Conservation (phyloP, 2,797 vertebrate species). For the Xenops minutus region DNA sequence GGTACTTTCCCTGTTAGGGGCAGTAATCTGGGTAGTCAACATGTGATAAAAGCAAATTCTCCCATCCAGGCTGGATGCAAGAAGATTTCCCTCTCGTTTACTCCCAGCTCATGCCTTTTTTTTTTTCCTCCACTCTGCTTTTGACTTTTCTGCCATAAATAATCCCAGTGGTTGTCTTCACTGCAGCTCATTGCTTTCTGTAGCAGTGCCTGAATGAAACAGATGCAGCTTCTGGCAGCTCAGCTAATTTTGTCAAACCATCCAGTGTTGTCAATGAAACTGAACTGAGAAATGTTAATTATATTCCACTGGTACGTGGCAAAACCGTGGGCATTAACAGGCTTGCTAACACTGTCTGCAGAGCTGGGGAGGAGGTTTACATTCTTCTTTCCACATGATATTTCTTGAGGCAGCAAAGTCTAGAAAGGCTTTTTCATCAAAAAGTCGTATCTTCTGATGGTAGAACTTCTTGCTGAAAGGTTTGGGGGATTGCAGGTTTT, state of each 20-base stretch:
- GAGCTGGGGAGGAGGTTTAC: neutral
- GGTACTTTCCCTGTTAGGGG: neutral
- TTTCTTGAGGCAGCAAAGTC: neutral
- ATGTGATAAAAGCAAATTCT: neutral
- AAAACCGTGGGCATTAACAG: neutral
- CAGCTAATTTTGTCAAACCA: constrained; percentile 30
- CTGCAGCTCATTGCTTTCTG: neutral
- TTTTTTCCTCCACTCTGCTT: neutral
- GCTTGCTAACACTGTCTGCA: neutral
- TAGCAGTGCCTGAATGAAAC: constrained; percentile 8
- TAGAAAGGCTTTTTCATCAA: neutral
- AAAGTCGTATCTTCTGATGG: neutral
- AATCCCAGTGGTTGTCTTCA: neutral
- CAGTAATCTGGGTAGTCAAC: neutral
- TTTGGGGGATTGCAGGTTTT: fast-evolving
- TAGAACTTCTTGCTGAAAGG: neutral
- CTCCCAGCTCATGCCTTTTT: neutral
- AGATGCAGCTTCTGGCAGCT: constrained; percentile 39
- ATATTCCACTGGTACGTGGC: neutral
- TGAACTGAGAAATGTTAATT: constrained; percentile 27
- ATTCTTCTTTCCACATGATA: neutral
- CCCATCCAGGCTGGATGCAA: fast-evolving
- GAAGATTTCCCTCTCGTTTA: neutral
- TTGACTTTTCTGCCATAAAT: constrained; percentile 8
- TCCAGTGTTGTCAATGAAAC: constrained; percentile 22